Evolutionary conservation across 2,888 invertebrate genomes (phyloP), one percentile per base, ranked within the genome.

Genomic region (Polylopha cassiicola): DNA sequence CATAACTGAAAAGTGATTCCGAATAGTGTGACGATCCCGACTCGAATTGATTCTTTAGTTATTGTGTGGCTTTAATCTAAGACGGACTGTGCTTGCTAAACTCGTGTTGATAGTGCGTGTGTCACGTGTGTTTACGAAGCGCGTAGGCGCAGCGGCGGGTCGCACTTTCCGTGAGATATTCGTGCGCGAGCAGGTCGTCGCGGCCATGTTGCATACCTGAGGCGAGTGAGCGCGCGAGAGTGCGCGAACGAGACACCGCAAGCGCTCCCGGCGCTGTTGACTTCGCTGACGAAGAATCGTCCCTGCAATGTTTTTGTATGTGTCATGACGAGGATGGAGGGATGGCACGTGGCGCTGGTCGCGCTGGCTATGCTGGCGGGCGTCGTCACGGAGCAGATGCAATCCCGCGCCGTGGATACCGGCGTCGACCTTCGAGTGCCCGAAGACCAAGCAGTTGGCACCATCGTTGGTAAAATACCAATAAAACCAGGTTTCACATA

Each of bases 401-500:
- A 95, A 82, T 94, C 94, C 50, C 89, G 95, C 53, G 94, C 95
- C 38, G 95, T 94, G 44, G 95, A 95, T 72, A 95, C 94, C 22
- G 88, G 95, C 53, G 92, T 95, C 29, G 93, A 94, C 60, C 90
- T 97, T 60, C 92, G 94, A 64, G 91, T 97, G 47, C 87, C 89
- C 41, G 98, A 98, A 76, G 95, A 94, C 46, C 92, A 92, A 65
- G 92, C 94, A 4, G 88, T 90, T 42, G 95, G 95, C 26, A 94
- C 94, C 1, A 71, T 91, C 27, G 95, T 98, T 14, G 98, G 98
- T 7, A 88, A 88, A 57, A 96, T 98, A 56, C 95, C 95, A 16
- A 93, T 90, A 4, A 93, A 94, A 71, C 89, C 92, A 3, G 95
- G 93, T 44, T 97, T 96, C 72, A 94, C 94, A 0, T 98, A 98